phyloP scores from a whole-genome alignment of 1,140 invertebrate species.

The Phymastichus coffea region DNA sequence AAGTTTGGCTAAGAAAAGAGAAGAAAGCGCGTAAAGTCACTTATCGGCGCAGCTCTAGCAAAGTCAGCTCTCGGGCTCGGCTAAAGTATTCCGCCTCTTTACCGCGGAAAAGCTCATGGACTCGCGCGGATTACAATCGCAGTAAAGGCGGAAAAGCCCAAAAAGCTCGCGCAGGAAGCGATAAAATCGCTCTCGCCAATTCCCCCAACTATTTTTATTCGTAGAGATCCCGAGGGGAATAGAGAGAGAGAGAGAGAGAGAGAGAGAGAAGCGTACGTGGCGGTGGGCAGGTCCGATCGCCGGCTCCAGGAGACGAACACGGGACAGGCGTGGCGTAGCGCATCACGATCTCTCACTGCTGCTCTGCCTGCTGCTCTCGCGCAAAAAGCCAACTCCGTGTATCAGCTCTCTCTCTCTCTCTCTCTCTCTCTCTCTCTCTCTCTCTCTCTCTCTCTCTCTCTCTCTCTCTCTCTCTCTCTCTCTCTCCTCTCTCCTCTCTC shows the following conservation, averaged over 20 bases:
- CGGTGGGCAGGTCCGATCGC: too few relatives aligned
- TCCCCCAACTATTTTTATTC: slow-evolving; percentile 39
- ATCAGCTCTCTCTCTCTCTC: not conserved
- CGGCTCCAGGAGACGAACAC: slow-evolving; percentile 48
- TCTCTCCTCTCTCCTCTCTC: too few relatives aligned
- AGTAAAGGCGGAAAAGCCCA: not conserved
- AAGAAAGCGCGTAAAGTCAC: too few relatives aligned
- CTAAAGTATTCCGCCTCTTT: too few relatives aligned
- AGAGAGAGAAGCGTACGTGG: too few relatives aligned
- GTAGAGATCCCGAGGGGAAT: slow-evolving; percentile 18
- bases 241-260: too few relatives aligned
- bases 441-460: too few relatives aligned
- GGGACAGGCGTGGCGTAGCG: slow-evolving; percentile 48
- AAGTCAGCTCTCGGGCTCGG: too few relatives aligned
- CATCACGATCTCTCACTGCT: too few relatives aligned
- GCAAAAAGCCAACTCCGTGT: not conserved
- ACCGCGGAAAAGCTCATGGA: not conserved
- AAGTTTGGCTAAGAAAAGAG: too few relatives aligned
- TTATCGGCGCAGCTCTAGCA: too few relatives aligned
- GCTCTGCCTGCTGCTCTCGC: not conserved
- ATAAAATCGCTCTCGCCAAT: slow-evolving; percentile 41
- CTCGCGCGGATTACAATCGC: slow-evolving; percentile 11
- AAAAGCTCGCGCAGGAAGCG: slow-evolving; percentile 20
- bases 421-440: not conserved
- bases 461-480: too few relatives aligned